Percentiles rank a stretch among this genome's conserved stretches.
Conservation (phyloP, 1,140 invertebrate species). For the Akabosia matsudoensis region DNA sequence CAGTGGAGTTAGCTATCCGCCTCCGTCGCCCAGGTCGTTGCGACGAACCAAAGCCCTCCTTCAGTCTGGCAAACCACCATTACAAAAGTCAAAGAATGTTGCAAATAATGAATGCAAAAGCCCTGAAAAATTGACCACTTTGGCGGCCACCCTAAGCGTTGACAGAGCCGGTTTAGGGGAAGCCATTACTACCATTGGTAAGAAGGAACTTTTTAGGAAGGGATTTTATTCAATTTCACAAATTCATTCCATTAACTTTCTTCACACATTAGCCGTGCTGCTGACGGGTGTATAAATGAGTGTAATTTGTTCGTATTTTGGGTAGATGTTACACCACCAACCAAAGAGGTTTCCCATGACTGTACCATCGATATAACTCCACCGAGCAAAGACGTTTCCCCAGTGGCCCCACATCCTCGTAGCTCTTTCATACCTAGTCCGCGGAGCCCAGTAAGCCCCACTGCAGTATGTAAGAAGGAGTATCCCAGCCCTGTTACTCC, state of each 20-base stretch:
- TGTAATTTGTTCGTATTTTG: neutral
- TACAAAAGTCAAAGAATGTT: conserved; percentile 64
- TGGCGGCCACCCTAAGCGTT: neutral
- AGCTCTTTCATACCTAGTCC: neutral
- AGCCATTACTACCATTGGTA: conserved; percentile 27
- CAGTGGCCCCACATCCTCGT: conserved; percentile 34
- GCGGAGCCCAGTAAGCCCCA: conserved; percentile 23
- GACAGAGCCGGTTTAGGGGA: neutral
- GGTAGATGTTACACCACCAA: neutral
- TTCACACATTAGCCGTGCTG: neutral
- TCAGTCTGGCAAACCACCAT: conserved; percentile 68
- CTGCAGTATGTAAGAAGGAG: conserved; percentile 50
- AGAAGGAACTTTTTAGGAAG: neutral
- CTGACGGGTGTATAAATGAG: neutral
- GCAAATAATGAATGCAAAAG: conserved; percentile 42
- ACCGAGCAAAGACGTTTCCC: conserved; percentile 45
- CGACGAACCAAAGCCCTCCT: conserved; percentile 65
- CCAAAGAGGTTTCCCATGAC: neutral
- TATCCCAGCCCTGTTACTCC: neutral
- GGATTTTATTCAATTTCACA: conserved; percentile 3
- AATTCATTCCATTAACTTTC: neutral
- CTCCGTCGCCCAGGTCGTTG: conserved; percentile 68
- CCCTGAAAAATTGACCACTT: conserved; percentile 40
- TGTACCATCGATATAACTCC: conserved; percentile 48
- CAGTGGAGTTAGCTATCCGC: conserved; percentile 70